Evolutionary conservation across 2,113 vertebrate genomes (phyloP).

Genomic region (Perca fluviatilis): DNA sequence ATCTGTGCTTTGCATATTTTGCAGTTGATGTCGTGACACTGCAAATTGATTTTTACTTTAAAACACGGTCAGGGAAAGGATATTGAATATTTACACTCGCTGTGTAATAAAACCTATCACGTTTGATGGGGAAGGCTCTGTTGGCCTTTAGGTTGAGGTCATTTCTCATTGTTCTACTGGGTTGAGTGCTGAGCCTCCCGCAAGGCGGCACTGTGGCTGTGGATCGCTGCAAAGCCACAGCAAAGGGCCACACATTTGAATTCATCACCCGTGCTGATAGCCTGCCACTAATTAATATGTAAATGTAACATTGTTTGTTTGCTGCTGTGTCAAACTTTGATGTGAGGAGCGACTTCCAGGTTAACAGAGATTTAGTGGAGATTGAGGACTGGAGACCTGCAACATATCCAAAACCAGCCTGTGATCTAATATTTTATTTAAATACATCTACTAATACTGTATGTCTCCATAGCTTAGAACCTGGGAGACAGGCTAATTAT

Average conservation of each 20-base stretch:
- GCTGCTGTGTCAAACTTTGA: constrained; percentile 84
- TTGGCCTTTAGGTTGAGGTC: constrained; percentile 65
- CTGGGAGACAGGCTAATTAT: constrained; percentile 91
- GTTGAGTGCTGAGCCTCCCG: constrained; percentile 53
- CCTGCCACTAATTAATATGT: constrained; percentile 86
- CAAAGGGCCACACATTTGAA: constrained; percentile 78
- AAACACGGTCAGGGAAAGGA: constrained; percentile 67
- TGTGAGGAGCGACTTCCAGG: constrained; percentile 81
- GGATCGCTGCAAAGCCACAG: constrained; percentile 30
- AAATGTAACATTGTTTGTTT: constrained; percentile 88
- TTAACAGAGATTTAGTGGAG: constrained; percentile 86
- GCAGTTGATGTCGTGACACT: constrained; percentile 68
- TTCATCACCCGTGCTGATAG: constrained; percentile 76
- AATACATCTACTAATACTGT: constrained; percentile 81
- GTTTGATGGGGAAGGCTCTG: constrained; percentile 49
- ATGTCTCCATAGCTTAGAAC: constrained; percentile 85
- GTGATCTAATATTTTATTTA: constrained; percentile 86
- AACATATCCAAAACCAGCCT: constrained; percentile 69
- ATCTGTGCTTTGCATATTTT: constrained; percentile 79
- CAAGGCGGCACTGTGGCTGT: constrained; percentile 78
- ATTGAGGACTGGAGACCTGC: constrained; percentile 80
- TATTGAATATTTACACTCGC: constrained; percentile 75
- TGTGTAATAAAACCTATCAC: constrained; percentile 64
- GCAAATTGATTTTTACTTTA: constrained; percentile 75
- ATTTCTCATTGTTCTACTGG: constrained; percentile 75